Conservation (phyloP, 2,888 invertebrate genomes). For the Noctuana brunneofusca region DNA sequence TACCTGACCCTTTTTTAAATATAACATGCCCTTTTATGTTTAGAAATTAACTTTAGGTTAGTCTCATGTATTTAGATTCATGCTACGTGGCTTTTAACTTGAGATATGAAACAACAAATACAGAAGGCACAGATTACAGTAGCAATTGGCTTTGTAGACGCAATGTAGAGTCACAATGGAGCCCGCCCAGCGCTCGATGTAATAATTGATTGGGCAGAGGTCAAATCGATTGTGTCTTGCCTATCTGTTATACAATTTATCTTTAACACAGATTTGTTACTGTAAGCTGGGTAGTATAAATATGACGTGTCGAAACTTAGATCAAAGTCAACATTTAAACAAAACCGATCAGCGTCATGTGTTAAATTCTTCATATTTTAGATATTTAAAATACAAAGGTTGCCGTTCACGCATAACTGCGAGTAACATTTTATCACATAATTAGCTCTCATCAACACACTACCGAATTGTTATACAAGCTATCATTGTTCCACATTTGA, state of each 20-base stretch:
- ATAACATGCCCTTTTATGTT: constrained; percentile 7
- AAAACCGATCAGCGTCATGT: background rate
- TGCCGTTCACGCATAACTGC: constrained; percentile 51
- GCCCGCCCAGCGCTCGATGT: constrained; percentile 54
- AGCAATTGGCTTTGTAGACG: constrained; percentile 12
- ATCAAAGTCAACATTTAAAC: background rate
- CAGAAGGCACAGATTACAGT: constrained; percentile 1
- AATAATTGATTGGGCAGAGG: constrained; percentile 79
- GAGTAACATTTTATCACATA: constrained; percentile 63
- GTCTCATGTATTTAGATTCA: background rate
- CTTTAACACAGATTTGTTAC: constrained; percentile 29
- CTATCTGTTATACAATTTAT: constrained; percentile 37
- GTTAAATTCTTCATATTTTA: background rate
- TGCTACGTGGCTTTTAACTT: background rate
- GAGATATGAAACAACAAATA: background rate
- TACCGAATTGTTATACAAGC: constrained; percentile 77
- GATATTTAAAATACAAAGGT: constrained; percentile 44
- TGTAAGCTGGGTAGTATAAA: background rate
- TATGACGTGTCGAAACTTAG: background rate
- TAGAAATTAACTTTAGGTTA: background rate
- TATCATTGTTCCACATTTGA: constrained; percentile 79
- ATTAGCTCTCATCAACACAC: constrained; percentile 66
- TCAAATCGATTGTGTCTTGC: constrained; percentile 78
- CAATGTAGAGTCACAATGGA: constrained; percentile 4
- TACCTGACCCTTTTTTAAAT: constrained; percentile 3